phyloP scores from a whole-genome alignment of 2,113 vertebrate species.

The Callopanchax toddi region DNA sequence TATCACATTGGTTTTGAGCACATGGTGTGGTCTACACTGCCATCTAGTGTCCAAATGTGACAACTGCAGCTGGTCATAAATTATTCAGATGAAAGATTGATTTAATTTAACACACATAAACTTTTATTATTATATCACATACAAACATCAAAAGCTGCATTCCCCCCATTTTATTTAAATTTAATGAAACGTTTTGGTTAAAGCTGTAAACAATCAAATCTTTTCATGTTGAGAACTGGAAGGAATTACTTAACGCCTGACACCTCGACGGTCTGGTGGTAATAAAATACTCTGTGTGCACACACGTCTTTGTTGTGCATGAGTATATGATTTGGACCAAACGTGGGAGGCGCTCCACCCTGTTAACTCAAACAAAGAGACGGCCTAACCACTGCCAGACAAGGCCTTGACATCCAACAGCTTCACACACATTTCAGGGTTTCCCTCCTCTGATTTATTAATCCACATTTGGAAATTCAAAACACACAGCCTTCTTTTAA shows the following conservation, averaged over 20 bases:
- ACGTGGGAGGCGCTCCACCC: constrained; percentile 57
- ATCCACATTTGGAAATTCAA: background rate
- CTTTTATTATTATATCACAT: background rate
- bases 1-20: background rate
- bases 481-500: background rate
- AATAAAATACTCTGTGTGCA: constrained; percentile 16
- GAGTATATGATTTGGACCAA: constrained; percentile 21
- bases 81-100: background rate
- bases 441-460: background rate
- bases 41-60: constrained; percentile 64
- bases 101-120: background rate
- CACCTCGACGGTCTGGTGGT: constrained; percentile 1
- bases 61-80: constrained; percentile 1
- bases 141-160: background rate
- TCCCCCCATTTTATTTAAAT: background rate
- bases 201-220: background rate
- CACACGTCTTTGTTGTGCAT: background rate
- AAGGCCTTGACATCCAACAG: constrained; percentile 17
- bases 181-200: background rate
- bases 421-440: constrained; percentile 3
- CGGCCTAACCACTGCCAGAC: constrained; percentile 66
- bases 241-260: background rate
- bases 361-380: constrained; percentile 56
- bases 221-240: background rate
- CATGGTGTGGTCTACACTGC: constrained; percentile 53